Conservation (phyloP, 2,797 vertebrate genomes). For the Microchirus variegatus region DNA sequence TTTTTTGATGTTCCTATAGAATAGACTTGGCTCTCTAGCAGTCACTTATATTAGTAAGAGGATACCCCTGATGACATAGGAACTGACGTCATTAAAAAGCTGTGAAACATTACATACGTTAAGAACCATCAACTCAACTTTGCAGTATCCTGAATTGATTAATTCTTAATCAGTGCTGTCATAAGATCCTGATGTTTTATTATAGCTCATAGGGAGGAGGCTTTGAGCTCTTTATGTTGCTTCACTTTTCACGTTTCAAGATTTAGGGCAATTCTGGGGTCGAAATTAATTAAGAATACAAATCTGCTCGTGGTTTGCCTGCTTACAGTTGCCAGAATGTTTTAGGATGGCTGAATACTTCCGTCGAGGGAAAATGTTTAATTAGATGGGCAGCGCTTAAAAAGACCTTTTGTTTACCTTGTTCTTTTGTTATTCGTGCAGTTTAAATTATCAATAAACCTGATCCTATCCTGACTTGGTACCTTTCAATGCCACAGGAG, state of each 20-base stretch:
- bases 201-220: neutral
- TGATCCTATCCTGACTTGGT: constrained; percentile 19
- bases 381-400: neutral
- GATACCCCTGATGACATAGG: neutral
- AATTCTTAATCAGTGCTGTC: neutral
- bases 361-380: neutral
- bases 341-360: neutral
- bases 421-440: constrained; percentile 16
- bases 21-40: constrained; percentile 54
- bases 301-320: neutral
- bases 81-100: constrained; percentile 22
- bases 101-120: neutral
- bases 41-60: constrained; percentile 9
- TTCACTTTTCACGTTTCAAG: neutral
- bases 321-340: neutral
- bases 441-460: constrained; percentile 33
- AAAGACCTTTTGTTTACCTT: constrained; percentile 5
- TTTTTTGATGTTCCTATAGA: neutral
- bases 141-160: neutral
- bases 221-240: constrained; percentile 2
- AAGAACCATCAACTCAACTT: neutral
- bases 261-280: neutral
- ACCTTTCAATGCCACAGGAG: neutral
- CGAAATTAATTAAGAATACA: neutral
- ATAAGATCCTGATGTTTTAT: constrained; percentile 3